Percentiles rank a stretch among this genome's conserved stretches.
Conservation (phyloP, 1,140 invertebrate genomes). For the Ceratina australensis region DNA sequence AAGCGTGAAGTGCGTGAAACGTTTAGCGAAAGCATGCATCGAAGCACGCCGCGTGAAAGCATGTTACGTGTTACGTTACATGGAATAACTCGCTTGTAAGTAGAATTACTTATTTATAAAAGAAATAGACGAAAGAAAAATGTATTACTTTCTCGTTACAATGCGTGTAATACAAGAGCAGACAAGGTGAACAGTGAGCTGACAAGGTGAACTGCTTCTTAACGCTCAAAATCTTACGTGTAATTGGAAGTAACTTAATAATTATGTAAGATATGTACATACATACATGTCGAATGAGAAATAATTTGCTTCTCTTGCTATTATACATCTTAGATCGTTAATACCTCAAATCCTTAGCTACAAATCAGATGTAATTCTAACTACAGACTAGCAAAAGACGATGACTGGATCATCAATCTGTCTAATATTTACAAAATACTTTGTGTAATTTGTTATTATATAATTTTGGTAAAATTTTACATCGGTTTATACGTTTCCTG, state of each 20-base stretch:
- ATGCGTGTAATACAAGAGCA: too few relatives aligned
- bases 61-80: slow-evolving; percentile 24
- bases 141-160: slow-evolving; percentile 14
- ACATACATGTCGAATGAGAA: not conserved
- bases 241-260: too few relatives aligned
- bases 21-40: slow-evolving; percentile 58
- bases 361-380: not conserved
- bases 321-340: not conserved
- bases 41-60: slow-evolving; percentile 58
- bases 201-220: not conserved
- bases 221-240: not conserved
- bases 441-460: too few relatives aligned
- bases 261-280: not conserved
- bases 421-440: too few relatives aligned
- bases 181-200: too few relatives aligned
- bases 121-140: not conserved
- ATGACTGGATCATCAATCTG: too few relatives aligned
- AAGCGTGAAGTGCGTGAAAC: slow-evolving; percentile 62
- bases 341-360: not conserved
- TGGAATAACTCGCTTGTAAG: slow-evolving; percentile 11
- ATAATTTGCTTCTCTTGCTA: not conserved
- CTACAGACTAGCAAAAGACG: not conserved
- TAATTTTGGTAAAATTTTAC: too few relatives aligned
- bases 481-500: too few relatives aligned
- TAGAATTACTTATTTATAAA: not conserved